Evolutionary conservation across 2,888 invertebrate species (phyloP), one percentile per base, ranked within the genome.

Genomic region (Protula sp.): DNA sequence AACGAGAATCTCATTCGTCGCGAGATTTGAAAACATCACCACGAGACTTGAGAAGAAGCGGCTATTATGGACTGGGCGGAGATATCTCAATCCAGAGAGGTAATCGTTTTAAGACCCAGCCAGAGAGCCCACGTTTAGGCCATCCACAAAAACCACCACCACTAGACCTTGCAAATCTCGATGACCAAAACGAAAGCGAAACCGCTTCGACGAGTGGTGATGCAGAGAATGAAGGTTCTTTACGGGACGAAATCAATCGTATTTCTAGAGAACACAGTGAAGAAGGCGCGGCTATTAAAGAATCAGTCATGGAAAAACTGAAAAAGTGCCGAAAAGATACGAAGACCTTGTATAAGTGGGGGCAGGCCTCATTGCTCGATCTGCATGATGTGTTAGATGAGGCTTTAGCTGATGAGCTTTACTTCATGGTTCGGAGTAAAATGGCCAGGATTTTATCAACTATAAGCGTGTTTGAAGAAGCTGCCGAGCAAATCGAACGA

Each of bases 301-400:
- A 52, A 2, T 9, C 38, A 30, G 57, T 61, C 1, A n/a, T 56
- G 27, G 27, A 51, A 24, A 58, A 31, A 30, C 29, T 63, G 47
- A 29, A 45, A 47, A 57, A 31, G n/a, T 63, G 50, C 45, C 38
- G 58, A 3, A 51, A 48, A 27, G 55, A 58, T 19, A 47, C 59
- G 38, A n/a, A 58, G 47, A 52, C 48, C 5, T 29, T 62, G 19
- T 62, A 57, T 29, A 54, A 58, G 14, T 63, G 63, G 63, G 57
- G 55, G 3, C 60, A 64, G 27, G 57, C 54, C 5, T 62, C 63
- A 5, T 29, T 63, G 27, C 24, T 27, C 2, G 61, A 62, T 28
- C 58, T 63, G 28, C 28, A 52, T 28, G 57, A 55, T 30, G 53
- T 63, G 2, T 22, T 63, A 24, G 63, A 63, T 38, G 63, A 63